Evolutionary conservation across 2,113 vertebrate species (phyloP).

Genomic region (Eira barbara): DNA sequence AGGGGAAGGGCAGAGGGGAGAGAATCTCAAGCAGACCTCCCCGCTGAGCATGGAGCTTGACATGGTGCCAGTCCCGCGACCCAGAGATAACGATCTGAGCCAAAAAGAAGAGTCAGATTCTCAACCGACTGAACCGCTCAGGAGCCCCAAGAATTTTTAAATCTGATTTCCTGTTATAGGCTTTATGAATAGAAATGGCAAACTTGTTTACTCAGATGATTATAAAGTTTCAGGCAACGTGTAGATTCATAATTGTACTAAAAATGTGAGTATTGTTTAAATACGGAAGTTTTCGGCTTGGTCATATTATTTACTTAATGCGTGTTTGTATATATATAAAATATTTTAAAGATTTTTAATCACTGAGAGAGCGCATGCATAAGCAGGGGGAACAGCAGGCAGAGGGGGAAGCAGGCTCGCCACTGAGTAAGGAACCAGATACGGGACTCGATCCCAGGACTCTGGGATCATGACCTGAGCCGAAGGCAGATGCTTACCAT

Average conservation of each 20-base stretch:
- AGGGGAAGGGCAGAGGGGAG: background rate
- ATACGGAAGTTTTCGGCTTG: background rate
- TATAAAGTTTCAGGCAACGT: background rate
- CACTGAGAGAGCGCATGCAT: no score
- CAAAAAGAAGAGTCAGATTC: background rate
- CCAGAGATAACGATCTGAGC: background rate
- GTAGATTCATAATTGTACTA: background rate
- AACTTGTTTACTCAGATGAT: background rate
- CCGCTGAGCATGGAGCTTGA: background rate
- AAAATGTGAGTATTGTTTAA: background rate
- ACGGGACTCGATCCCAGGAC: background rate
- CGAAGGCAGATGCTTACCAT: background rate
- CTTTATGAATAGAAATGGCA: background rate
- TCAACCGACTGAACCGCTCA: background rate
- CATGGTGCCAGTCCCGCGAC: background rate
- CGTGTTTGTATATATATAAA: no score
- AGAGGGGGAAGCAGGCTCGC: background rate
- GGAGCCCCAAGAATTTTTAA: background rate
- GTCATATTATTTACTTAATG: background rate
- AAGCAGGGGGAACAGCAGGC: background rate
- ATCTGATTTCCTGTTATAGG: background rate
- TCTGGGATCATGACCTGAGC: background rate
- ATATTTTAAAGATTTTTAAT: no score
- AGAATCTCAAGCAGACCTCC: background rate
- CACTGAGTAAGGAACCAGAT: background rate